Conservation (phyloP, 1,140 invertebrate genomes). For the Pissodes strobi region DNA sequence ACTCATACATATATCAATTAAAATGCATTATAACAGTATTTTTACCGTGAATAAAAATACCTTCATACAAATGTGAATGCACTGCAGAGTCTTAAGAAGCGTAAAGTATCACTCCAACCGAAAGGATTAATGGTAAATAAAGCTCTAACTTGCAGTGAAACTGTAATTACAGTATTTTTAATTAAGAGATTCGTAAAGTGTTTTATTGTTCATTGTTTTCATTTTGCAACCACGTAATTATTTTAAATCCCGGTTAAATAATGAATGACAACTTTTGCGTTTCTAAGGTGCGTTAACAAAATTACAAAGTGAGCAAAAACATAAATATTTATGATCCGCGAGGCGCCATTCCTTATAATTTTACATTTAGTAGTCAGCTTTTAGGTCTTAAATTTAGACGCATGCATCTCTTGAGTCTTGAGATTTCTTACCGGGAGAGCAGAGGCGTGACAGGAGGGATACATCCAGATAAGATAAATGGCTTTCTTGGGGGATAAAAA, state of each 20-base stretch:
- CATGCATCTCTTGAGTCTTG: background rate
- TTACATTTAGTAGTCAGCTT: background rate
- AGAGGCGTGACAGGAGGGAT: too few relatives aligned
- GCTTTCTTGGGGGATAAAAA: too few relatives aligned
- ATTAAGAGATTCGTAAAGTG: constrained; percentile 5
- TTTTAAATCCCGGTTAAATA: background rate
- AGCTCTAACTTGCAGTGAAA: background rate
- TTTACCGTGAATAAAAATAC: constrained; percentile 1
- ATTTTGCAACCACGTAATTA: constrained; percentile 7
- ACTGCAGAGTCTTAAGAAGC: background rate
- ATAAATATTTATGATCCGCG: too few relatives aligned
- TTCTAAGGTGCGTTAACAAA: background rate
- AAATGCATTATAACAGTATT: constrained; percentile 14
- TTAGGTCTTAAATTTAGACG: background rate
- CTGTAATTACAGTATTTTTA: constrained; percentile 1
- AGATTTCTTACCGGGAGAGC: background rate
- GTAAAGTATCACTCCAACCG: too few relatives aligned
- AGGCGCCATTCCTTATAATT: background rate
- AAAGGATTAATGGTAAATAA: background rate
- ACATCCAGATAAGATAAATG: too few relatives aligned
- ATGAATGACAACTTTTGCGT: too few relatives aligned
- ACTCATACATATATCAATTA: background rate
- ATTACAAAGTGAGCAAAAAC: too few relatives aligned
- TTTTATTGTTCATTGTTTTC: constrained; percentile 12
- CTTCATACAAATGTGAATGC: background rate